Conservation (phyloP, 2,888 invertebrate species). For the Tipula lateralis region DNA sequence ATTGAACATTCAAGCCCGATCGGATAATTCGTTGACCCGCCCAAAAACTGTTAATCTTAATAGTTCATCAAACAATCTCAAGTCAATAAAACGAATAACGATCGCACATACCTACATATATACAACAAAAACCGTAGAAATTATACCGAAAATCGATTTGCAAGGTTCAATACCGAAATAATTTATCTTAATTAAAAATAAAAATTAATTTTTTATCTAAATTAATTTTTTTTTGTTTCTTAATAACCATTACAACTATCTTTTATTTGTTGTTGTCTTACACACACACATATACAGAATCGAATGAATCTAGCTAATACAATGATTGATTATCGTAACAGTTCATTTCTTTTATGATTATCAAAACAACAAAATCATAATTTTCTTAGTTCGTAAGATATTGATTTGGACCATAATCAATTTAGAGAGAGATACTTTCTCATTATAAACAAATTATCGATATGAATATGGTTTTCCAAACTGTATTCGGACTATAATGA, state of each 20-base stretch:
- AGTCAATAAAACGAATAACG: background rate
- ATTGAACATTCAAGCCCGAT: background rate
- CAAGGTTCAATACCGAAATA: slow-evolving; percentile 1
- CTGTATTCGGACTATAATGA: background rate
- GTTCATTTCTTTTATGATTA: slow-evolving; percentile 11
- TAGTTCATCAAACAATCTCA: background rate
- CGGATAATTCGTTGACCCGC: background rate
- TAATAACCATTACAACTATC: slow-evolving; percentile 11
- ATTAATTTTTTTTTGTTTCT: background rate
- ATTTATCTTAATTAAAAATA: background rate
- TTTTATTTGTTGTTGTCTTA: background rate
- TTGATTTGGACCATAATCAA: slow-evolving; percentile 1
- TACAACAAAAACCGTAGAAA: background rate
- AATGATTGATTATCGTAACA: slow-evolving; percentile 5
- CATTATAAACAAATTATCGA: background rate
- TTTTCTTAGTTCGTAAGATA: background rate
- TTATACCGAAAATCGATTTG: background rate
- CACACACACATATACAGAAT: background rate
- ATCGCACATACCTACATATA: background rate
- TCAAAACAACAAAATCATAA: background rate
- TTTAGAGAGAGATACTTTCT: background rate
- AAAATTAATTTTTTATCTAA: background rate
- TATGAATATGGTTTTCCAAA: background rate
- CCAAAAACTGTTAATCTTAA: background rate
- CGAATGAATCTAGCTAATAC: background rate